phyloP scores from a whole-genome alignment of 2,113 vertebrate genomes.

The Siniperca chuatsi region DNA sequence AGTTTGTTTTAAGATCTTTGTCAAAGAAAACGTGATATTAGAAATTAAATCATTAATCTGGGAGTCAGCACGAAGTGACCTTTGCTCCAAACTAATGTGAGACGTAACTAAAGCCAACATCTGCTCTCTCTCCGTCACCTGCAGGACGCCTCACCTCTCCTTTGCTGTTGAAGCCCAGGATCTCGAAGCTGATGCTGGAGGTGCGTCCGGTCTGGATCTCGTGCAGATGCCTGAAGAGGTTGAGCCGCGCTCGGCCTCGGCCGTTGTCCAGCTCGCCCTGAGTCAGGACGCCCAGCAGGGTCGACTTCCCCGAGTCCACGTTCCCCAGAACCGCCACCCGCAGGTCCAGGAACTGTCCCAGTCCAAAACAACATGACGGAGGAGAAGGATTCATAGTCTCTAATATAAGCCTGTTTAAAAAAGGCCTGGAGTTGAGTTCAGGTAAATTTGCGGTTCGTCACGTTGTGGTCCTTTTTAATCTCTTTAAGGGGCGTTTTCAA shows the following conservation, averaged over 20 bases:
- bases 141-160: constrained; percentile 88
- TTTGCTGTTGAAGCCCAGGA: constrained; percentile 98
- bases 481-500: too few species aligned
- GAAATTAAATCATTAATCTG: too few species aligned
- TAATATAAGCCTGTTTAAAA: neutral
- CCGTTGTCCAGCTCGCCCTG: constrained; percentile 98
- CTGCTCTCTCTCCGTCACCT: neutral
- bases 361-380: neutral
- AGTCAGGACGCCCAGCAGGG: constrained; percentile 93
- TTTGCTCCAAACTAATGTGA: too few species aligned
- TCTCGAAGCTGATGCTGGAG: constrained; percentile 98
- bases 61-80: too few species aligned
- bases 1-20: too few species aligned
- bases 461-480: neutral
- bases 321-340: constrained; percentile 97
- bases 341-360: constrained; percentile 92
- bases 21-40: too few species aligned
- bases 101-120: neutral
- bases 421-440: neutral
- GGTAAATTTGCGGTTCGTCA: too few species aligned
- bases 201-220: constrained; percentile 97
- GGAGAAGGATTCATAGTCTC: neutral
- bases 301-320: constrained; percentile 96
- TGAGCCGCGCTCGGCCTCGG: constrained; percentile 93
- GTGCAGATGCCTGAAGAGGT: constrained; percentile 97